These are phyloP conservation scores for Cichlasoma orientale DNA, from an alignment of 2,797 vertebrate genomes.

Conservation along the genomic window DNA sequence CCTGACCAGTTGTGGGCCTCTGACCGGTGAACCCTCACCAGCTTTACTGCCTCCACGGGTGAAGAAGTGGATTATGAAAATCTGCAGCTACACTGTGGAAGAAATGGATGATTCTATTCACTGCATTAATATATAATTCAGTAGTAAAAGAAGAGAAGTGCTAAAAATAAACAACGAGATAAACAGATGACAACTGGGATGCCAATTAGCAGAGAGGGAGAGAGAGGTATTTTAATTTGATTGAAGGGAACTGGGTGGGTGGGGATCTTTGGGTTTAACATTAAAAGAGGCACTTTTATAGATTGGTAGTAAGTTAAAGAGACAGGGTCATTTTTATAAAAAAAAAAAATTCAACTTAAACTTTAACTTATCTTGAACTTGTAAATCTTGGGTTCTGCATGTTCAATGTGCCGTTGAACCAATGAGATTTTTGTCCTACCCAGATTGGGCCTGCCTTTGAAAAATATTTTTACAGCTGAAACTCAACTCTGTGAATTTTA, in stretches of 20 bases:
- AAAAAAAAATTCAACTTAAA: no score
- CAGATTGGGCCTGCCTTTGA: neutral
- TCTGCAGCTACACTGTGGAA: neutral
- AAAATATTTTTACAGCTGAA: neutral
- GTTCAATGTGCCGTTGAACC: neutral
- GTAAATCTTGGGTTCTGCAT: no score
- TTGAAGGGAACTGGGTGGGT: no score
- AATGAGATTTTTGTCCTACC: rapidly evolving
- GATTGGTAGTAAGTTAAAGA: no score
- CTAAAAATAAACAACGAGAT: neutral
- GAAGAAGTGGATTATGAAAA: constrained; percentile 16
- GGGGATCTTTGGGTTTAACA: no score
- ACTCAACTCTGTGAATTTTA: neutral
- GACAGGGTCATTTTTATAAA: no score
- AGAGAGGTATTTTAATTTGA: no score
- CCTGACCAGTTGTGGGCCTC: constrained; percentile 38
- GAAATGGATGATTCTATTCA: neutral
- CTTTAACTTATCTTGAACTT: no score
- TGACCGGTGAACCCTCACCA: constrained; percentile 46
- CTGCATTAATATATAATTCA: neutral
- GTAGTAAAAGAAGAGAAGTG: neutral
- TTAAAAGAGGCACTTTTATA: no score
- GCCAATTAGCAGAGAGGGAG: no score
- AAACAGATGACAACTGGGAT: no score
- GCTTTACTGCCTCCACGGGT: constrained; percentile 35